Conservation (phyloP, 2,113 vertebrate genomes). For the Mionectes macconnelli region DNA sequence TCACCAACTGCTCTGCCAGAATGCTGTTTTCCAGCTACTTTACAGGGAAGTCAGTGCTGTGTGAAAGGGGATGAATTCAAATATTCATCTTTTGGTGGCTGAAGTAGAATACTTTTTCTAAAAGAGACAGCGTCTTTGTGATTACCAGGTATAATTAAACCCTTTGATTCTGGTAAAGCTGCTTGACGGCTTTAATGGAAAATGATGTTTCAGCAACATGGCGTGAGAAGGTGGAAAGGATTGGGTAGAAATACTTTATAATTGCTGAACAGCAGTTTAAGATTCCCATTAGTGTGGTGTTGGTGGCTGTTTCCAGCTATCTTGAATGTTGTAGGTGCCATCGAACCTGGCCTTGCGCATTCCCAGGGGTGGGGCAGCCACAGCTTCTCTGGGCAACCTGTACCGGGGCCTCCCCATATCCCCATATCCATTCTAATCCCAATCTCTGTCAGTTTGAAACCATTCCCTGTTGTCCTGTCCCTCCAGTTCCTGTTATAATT, state of each 20-base stretch:
- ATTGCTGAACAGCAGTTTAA: neutral
- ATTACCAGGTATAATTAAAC: neutral
- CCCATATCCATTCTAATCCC: neutral
- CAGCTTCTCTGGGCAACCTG: neutral
- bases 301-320: neutral
- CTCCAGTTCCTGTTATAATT: neutral
- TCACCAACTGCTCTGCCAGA: neutral
- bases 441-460: neutral
- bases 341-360: neutral
- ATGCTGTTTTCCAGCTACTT: neutral
- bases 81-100: neutral
- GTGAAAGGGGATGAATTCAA: neutral
- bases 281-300: neutral
- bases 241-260: neutral
- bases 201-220: neutral
- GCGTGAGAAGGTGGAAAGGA: neutral
- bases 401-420: neutral
- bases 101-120: neutral
- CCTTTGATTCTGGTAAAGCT: neutral
- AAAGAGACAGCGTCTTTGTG: neutral
- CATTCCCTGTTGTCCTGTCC: neutral
- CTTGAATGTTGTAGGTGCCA: neutral
- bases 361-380: neutral
- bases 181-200: neutral
- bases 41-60: neutral